Conservation (phyloP, 2,113 vertebrate species). For the Syngnathoides biaculeatus region DNA sequence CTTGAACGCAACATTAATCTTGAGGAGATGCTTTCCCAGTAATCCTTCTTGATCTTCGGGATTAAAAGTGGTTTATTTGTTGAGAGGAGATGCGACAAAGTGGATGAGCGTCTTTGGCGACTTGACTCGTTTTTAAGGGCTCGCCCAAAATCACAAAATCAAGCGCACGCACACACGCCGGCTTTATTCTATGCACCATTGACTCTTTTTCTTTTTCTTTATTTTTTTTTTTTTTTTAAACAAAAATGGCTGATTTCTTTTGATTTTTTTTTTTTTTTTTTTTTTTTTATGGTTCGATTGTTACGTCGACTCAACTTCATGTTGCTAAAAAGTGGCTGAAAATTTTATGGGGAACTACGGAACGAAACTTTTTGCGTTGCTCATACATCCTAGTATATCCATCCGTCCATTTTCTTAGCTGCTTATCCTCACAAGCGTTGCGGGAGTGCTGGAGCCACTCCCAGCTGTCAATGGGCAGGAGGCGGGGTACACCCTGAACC, state of each 20-base stretch:
- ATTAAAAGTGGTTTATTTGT: slow-evolving; percentile 21
- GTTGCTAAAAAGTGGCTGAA: too few relatives aligned
- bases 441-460: too few relatives aligned
- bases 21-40: slow-evolving; percentile 17
- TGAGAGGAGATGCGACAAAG: slow-evolving; percentile 7
- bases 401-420: too few relatives aligned
- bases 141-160: neutral
- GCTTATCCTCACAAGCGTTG: too few relatives aligned
- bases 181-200: neutral
- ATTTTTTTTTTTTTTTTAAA: neutral
- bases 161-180: neutral
- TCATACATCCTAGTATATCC: neutral
- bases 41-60: slow-evolving; percentile 31
- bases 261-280: neutral
- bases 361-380: neutral
- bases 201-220: too few relatives aligned
- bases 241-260: neutral
- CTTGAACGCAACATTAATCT: slow-evolving; percentile 20
- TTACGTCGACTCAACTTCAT: neutral
- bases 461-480: too few relatives aligned
- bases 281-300: neutral
- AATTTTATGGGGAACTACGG: neutral
- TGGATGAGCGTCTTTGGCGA: neutral
- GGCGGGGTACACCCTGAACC: too few relatives aligned
- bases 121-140: neutral